Base-by-base conservation (phyloP, 2,888 invertebrate genomes). In the Chrysopilus asiliformis region DNA sequence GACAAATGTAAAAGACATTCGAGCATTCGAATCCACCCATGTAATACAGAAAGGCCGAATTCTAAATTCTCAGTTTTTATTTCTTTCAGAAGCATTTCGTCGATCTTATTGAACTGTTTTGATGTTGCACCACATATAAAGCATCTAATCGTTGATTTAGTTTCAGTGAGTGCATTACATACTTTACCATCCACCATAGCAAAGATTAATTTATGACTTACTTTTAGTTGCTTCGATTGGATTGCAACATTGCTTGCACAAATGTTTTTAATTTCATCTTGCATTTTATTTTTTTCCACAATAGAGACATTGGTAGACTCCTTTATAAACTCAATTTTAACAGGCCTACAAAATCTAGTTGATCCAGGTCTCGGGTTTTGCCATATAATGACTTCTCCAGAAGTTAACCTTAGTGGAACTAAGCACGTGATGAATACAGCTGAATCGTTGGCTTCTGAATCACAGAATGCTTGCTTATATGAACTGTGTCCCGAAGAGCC, bases 361-460 rank as follows among this genome's bases (percentile, higher is more conserved):
- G 50, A 52, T 22, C 45, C 34, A 9, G 50, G 48, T 20, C 48
- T 30, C 22, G 47, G 49, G 39, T 54, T 53, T 49, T 51, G 45
- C 50, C 50, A 50, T 37, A 53, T 35, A 29, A 46, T 38, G 40
- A 45, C 49, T 35, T 41, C 27, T 17, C 38, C 42, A 42, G 31
- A 45, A 22, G 40, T 34, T 9, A 54, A 40, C 18, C 48, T 46
- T 29, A 55, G 26, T 20, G 53, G 51, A 28, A 55, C 53, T 24
- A 51, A 22, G 27, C 45, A 48, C 13, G 48, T 50, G 26, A 49
- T 43, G 38, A 51, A 52, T 26, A 51, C 46, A 43, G 43, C 41
- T 9, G 48, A 41, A 46, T 51, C 48, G 39, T 39, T 43, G 25
- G 43, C 48, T 24, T 43, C 45, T 25, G 19, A n/a, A 19, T 41